Evolutionary conservation across 2,888 invertebrate genomes (phyloP).

Genomic region (Agonopterix alstromeriana): DNA sequence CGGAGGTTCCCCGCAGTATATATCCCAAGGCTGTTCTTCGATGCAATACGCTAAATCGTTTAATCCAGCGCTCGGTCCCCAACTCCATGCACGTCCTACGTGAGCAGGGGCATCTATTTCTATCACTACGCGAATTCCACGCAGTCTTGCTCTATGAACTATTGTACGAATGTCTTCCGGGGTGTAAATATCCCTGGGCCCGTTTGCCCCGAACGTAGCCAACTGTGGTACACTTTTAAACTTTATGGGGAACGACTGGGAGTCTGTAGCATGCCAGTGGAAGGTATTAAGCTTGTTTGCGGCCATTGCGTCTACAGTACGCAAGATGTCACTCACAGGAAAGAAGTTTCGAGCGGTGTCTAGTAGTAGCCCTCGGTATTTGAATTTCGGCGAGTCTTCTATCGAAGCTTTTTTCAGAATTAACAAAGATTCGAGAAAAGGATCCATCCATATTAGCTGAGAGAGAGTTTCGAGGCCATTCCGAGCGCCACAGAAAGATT

Average conservation of each 20-base stretch:
- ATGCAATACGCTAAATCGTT: slow-evolving; percentile 89
- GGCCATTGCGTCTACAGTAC: slow-evolving; percentile 91
- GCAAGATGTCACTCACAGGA: slow-evolving; percentile 81
- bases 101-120: slow-evolving; percentile 96
- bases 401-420: slow-evolving; percentile 80
- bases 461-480: slow-evolving; percentile 87
- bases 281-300: slow-evolving; percentile 93
- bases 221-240: slow-evolving; percentile 85
- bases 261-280: slow-evolving; percentile 95
- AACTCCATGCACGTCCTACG: slow-evolving; percentile 91
- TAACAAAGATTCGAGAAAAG: slow-evolving; percentile 77
- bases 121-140: slow-evolving; percentile 90
- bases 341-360: slow-evolving; percentile 96
- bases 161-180: slow-evolving; percentile 83
- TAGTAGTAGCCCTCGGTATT: slow-evolving; percentile 90
- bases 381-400: slow-evolving; percentile 85
- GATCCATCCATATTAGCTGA: slow-evolving; percentile 88
- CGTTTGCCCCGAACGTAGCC: slow-evolving; percentile 90
- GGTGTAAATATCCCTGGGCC: slow-evolving; percentile 85
- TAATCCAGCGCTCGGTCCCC: slow-evolving; percentile 85
- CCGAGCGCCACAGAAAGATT: slow-evolving; percentile 85
- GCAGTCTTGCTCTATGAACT: slow-evolving; percentile 83
- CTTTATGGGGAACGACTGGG: slow-evolving; percentile 93
- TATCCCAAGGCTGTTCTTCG: slow-evolving; percentile 87
- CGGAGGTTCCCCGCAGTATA: slow-evolving; percentile 89